A percentile compares a stretch with the other conserved stretches of the same genome.
phyloP scores from a whole-genome alignment of 2,113 vertebrate genomes.

The Atrichornis clamosus region DNA sequence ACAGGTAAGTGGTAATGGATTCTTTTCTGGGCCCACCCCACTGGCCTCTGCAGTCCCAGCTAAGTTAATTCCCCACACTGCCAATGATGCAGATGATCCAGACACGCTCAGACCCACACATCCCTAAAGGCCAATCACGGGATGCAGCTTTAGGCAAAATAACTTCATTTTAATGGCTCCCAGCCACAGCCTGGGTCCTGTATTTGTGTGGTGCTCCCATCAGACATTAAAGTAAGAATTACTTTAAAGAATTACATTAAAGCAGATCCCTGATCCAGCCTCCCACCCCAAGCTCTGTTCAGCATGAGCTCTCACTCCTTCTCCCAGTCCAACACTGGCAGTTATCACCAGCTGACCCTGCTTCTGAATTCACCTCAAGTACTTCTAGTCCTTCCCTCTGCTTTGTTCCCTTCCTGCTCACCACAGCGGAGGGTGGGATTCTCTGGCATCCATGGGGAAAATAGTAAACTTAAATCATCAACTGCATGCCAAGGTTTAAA shows the following conservation, averaged over 20 bases:
- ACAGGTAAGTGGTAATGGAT: neutral
- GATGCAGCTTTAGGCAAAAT: neutral
- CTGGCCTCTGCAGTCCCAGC: neutral
- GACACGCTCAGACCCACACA: neutral
- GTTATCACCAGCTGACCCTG: neutral
- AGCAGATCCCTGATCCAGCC: neutral
- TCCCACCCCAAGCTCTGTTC: neutral
- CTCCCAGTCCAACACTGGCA: neutral
- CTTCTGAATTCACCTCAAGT: neutral
- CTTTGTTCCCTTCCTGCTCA: neutral
- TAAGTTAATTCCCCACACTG: neutral
- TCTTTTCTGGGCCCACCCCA: neutral
- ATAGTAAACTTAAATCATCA: neutral
- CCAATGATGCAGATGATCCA: neutral
- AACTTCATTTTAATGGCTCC: neutral
- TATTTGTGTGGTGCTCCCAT: neutral
- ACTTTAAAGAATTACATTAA: too few species aligned
- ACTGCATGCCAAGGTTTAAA: neutral
- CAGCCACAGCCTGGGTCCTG: neutral
- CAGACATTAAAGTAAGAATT: neutral
- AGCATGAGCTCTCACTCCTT: neutral
- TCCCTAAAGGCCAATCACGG: neutral
- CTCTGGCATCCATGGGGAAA: fast-evolving
- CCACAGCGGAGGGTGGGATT: fast-evolving
- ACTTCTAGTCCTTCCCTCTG: neutral